Evolutionary conservation across 2,113 vertebrate species (phyloP), one percentile per base, ranked within the genome.

Genomic region (Lepidothrix coronata): DNA sequence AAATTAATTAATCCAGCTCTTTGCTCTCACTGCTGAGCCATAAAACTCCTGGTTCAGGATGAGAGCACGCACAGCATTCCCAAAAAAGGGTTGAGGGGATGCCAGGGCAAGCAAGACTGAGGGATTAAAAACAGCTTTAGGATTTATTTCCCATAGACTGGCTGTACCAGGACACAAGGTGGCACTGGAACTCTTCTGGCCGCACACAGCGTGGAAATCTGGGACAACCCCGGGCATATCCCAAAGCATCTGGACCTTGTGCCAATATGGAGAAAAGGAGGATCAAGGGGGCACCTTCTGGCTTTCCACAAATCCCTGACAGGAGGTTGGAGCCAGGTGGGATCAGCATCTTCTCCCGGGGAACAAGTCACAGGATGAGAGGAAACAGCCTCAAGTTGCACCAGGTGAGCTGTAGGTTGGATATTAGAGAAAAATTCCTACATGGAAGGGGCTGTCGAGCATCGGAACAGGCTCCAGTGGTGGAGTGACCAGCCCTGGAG

Each of bases 91-190:
- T 1, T 1, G 27, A 41, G 19, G 49, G 33, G 22, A 48, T 3
- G 3, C 1, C 0, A n/a, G 0, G 4, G 43, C 28, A 28, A n/a
- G 6, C 11, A 21, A 61, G 13, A 14, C 5, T 4, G 41, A 51
- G 25, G n/a, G 63, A n/a, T 41, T 17, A 85, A 46, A 67, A 70
- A 19, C 68, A 28, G 49, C 16, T 46, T 63, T 9, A 19, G 55
- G 44, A 3, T 28, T 77, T 46, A 8, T 33, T 37, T 68, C 21
- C 43, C 66, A 48, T 12, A 22, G n/a, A 37, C 33, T 19, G 12
- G 70, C 54, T 12, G 48, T 23, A 11, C 14, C 12, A 39, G n/a
- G 41, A 71, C 57, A n/a, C 23, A 4, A 41, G 75, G 57, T 41
- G 74, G 76, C 81, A 73, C 51, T 39, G 31, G 39, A 85, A 33